Conservation (phyloP, 2,888 invertebrate species). For the Orthosia incerta region DNA sequence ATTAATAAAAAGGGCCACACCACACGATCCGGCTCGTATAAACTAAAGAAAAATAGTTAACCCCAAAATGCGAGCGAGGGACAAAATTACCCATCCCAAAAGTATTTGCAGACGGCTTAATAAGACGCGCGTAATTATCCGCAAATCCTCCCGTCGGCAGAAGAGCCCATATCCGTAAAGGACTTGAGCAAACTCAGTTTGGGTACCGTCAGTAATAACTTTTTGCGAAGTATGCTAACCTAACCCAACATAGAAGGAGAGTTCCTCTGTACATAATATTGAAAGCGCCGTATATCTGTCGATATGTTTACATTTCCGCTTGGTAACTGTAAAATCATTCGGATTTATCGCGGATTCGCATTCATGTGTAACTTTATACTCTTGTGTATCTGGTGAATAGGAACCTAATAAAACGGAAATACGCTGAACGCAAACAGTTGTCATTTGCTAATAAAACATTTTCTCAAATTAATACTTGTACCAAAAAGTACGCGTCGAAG, state of each 20-base stretch:
- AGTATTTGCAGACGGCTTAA: slow-evolving; percentile 84
- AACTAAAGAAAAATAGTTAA: slow-evolving; percentile 67
- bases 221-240: slow-evolving; percentile 73
- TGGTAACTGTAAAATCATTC: slow-evolving; percentile 68
- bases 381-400: slow-evolving; percentile 43
- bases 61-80: slow-evolving; percentile 65
- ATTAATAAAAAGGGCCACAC: slow-evolving; percentile 28
- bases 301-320: slow-evolving; percentile 66
- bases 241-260: slow-evolving; percentile 66
- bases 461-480: slow-evolving; percentile 41
- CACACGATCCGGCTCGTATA: slow-evolving; percentile 47
- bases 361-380: slow-evolving; percentile 47
- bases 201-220: slow-evolving; percentile 77
- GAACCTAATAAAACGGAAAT: slow-evolving; percentile 42
- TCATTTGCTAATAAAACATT: slow-evolving; percentile 44
- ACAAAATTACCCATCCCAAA: slow-evolving; percentile 73
- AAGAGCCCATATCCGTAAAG: slow-evolving; percentile 76
- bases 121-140: slow-evolving; percentile 84
- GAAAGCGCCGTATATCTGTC: slow-evolving; percentile 60
- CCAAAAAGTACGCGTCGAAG: slow-evolving; percentile 23
- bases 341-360: slow-evolving; percentile 51
- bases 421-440: slow-evolving; percentile 14
- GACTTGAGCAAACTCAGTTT: slow-evolving; percentile 81
- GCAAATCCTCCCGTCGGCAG: slow-evolving; percentile 75
- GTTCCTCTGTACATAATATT: slow-evolving; percentile 65